Evolutionary conservation across 2,113 vertebrate genomes (phyloP).

Genomic region (Cettia cetti): DNA sequence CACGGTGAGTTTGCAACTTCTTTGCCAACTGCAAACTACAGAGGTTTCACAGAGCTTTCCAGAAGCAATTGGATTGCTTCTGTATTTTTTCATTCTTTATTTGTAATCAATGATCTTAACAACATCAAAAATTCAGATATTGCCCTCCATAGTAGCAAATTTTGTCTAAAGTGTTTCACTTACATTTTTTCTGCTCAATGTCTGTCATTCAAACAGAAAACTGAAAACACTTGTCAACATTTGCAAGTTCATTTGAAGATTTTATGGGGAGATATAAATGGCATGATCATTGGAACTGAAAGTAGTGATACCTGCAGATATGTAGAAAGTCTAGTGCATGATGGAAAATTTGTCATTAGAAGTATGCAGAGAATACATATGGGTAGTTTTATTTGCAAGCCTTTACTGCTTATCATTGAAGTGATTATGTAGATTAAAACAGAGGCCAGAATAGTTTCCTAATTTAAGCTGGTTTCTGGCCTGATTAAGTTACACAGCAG

Average conservation of each 20-base stretch:
- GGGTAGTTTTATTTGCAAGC: neutral
- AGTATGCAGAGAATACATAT: neutral
- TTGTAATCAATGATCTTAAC: neutral
- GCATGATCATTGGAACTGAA: neutral
- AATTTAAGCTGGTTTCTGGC: neutral
- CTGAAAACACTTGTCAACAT: neutral
- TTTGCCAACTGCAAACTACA: neutral
- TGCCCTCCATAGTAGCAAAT: neutral
- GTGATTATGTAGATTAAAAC: neutral
- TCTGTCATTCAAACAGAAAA: neutral
- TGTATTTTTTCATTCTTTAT: neutral
- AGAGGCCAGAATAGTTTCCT: neutral
- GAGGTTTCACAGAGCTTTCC: neutral
- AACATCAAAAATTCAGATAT: neutral
- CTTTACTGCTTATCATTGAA: neutral
- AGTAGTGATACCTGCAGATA: neutral
- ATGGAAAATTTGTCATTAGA: neutral
- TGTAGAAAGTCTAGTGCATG: neutral
- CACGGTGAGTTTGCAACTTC: slow-evolving; percentile 76
- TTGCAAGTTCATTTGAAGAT: neutral
- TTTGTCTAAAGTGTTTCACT: neutral
- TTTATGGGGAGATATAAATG: neutral
- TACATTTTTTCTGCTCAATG: neutral
- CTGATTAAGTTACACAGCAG: neutral
- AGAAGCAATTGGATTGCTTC: neutral